Conservation (phyloP, 2,113 vertebrate genomes). For the Festucalex cinctus region DNA sequence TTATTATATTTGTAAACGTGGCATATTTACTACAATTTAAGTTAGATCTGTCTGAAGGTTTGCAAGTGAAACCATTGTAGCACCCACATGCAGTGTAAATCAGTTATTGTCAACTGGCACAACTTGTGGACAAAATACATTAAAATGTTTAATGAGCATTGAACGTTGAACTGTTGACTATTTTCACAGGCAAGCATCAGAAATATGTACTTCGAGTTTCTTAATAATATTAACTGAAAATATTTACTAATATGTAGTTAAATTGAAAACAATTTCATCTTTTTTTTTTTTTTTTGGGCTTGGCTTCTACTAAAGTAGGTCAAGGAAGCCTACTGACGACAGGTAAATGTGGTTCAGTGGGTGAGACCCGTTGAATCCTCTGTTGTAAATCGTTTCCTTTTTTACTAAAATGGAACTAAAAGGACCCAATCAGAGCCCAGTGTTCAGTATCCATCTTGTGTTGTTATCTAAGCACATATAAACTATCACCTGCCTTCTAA, state of each 20-base stretch:
- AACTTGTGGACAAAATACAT: too few relatives aligned
- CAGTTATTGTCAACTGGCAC: too few relatives aligned
- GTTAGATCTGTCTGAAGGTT: too few relatives aligned
- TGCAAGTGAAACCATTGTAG: too few relatives aligned
- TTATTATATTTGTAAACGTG: too few relatives aligned
- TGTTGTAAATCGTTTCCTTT: not conserved
- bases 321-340: not conserved
- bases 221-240: not conserved
- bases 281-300: not conserved
- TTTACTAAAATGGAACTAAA: not conserved
- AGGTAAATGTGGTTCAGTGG: not conserved
- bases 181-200: too few relatives aligned
- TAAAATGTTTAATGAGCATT: too few relatives aligned
- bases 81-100: too few relatives aligned
- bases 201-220: not conserved
- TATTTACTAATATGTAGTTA: not conserved
- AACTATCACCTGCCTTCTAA: slow-evolving; percentile 44
- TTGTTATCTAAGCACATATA: slow-evolving; percentile 44
- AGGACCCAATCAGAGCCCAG: slow-evolving; percentile 19
- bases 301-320: not conserved
- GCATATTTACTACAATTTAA: too few relatives aligned
- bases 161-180: too few relatives aligned
- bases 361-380: not conserved
- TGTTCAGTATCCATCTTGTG: slow-evolving; percentile 13
- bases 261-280: not conserved